phyloP scores from a whole-genome alignment of 1,140 invertebrate species.

The Macrobrachium nipponense region DNA sequence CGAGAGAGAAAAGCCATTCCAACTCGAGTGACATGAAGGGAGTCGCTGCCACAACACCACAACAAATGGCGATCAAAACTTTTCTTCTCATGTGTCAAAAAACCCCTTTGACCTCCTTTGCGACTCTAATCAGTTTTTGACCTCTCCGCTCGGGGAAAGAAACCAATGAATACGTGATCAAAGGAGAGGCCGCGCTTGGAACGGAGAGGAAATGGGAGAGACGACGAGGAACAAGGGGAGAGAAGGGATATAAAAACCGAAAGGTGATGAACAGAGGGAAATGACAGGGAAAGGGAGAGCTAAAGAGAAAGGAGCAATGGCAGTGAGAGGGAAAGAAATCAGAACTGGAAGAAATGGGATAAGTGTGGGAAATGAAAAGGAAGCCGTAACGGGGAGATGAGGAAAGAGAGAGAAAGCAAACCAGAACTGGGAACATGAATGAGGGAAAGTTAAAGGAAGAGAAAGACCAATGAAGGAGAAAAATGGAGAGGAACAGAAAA shows the following conservation, averaged over 20 bases:
- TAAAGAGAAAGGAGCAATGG: neutral
- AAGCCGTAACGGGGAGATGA: neutral
- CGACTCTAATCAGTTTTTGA: no score
- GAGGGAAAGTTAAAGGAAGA: neutral
- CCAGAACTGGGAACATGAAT: neutral
- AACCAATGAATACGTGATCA: neutral
- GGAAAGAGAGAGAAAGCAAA: neutral
- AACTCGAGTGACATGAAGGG: no score
- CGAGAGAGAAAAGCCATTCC: no score
- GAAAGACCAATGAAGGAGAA: neutral
- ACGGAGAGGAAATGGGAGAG: neutral
- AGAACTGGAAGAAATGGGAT: neutral
- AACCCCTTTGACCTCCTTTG: no score
- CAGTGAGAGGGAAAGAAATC: neutral
- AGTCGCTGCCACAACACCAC: no score
- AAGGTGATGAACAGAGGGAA: neutral
- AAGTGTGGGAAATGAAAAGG: neutral
- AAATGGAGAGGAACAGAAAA: neutral
- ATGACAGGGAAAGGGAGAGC: neutral
- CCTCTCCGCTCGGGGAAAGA: no score
- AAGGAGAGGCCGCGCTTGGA: neutral
- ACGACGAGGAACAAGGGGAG: neutral
- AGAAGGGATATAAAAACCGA: neutral
- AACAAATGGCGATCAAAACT: no score
- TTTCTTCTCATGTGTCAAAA: no score